Base-by-base conservation (phyloP, 2,888 invertebrate genomes). In the Lithophane semibrunnea region DNA sequence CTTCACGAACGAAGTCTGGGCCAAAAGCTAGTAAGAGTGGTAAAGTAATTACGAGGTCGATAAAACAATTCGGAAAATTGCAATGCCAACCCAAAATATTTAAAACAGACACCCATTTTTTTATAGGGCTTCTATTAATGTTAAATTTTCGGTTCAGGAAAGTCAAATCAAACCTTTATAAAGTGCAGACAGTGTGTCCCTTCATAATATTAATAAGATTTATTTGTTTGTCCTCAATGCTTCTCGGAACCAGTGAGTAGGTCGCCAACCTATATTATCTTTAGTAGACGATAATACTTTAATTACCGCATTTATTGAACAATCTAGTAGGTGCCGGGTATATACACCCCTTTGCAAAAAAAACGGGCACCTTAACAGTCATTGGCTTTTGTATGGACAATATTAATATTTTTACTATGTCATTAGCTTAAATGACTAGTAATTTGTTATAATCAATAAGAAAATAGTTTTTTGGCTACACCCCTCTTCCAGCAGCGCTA, bases 191-290 rank as follows among this genome's bases (percentile, higher is more conserved):
- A 9, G 44, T 70, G 13, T 56, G 9, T 24, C 2, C 49, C 21
- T 10, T 52, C n/a, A 47, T 79, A 60, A 73, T 24, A 81, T 65
- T 79, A 63, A 61, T 58, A 47, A 13, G 13, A 18, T 83, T 9
- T 68, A 63, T 60, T 76, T 72, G 29, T 76, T 79, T 86, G 75
- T 79, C 76, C 71, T 64, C 52, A 71, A 63, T 77, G 64, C 61
- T 75, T 76, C 77, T 74, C 29, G 65, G 70, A 63, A 73, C 56
- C 65, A 13, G 54, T 66, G 65, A 67, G 16, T 73, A 77, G 82
- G 67, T 86, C 83, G 73, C 69, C 71, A 86, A 79, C 88, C 79
- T 77, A 60, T 54, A 77, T 79, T 86, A 83, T 86, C 86, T 69
- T 64, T 60, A 64, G 49, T 52, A 71, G 64, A 80, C 77, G 76